Base-by-base conservation (phyloP, 2,888 invertebrate species). In the Tricholauxania praeusta region DNA sequence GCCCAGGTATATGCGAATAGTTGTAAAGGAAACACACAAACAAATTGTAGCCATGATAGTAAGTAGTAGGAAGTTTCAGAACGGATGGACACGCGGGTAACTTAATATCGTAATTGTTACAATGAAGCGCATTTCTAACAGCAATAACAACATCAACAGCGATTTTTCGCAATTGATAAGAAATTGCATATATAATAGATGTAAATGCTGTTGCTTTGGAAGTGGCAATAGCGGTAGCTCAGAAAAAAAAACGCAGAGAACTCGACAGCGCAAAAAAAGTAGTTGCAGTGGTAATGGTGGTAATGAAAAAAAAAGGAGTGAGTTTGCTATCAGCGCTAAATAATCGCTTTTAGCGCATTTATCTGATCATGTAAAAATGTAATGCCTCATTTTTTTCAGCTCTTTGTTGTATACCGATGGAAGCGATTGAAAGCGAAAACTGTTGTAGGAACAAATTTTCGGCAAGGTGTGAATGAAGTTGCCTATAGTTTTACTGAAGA, bases 81-180 rank as follows among this genome's bases (percentile, higher is more conserved):
- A 63, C 52, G 19, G 71, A 51, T 60, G 60, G 64, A 32, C 67
- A 64, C 72, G 71, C 70, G 75, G 77, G 81, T 80, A 81, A 81
- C 79, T 78, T 77, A 81, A 81, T 84, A 84, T 84, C 82, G 84
- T 84, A 84, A 84, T 84, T 84, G 84, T 85, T 84, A 80, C 84
- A 85, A 85, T 84, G 84, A 84, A 83, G 83, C 83, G 79, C 80
- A 82, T 79, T 77, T 76, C 78, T 75, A 78, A 77, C 76, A 76
- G 69, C 75, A 72, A 63, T 73, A 72, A 67, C 64, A 72, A 53
- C 69, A 71, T 53, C 47, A 32, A 15, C 22, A 14, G 80, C 79
- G 84, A 85, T 85, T 85, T 84, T 84, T 83, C 84, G 84, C 82
- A 80, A 84, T 79, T 82, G 84, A 84, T 84, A 84, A 83, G 82